Percentiles rank a stretch among this genome's conserved stretches.
These are phyloP conservation scores for Corythucha ciliata DNA, from an alignment of 2,888 invertebrate species.

Conservation along the genomic window DNA sequence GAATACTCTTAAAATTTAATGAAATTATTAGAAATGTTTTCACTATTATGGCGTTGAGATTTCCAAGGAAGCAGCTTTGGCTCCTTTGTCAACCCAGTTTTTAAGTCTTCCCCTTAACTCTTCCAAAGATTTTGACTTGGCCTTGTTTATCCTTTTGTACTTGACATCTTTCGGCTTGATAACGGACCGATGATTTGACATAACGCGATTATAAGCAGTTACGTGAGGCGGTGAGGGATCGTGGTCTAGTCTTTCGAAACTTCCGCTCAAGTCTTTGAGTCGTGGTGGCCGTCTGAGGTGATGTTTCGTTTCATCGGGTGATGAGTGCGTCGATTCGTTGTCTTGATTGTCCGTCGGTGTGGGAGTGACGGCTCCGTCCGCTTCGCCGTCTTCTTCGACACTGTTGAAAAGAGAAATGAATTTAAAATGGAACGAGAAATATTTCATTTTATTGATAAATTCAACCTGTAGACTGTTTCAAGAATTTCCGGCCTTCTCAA, in stretches of 20 bases:
- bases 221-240: constrained; percentile 42
- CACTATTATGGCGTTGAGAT: no score
- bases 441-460: not conserved
- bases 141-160: constrained; percentile 82
- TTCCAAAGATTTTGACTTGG: constrained; percentile 79
- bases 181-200: constrained; percentile 82
- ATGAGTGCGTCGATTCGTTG: constrained; percentile 37
- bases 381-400: constrained; percentile 74
- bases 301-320: constrained; percentile 42
- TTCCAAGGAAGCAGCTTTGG: constrained; percentile 55
- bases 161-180: constrained; percentile 86
- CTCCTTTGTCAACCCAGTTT: constrained; percentile 77
- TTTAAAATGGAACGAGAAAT: no score
- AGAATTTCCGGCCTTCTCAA: constrained; percentile 47
- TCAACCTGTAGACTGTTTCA: constrained; percentile 59
- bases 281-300: constrained; percentile 31
- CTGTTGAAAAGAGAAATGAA: no score
- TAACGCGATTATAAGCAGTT: constrained; percentile 72
- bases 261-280: constrained; percentile 43
- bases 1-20: no score
- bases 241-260: constrained; percentile 42
- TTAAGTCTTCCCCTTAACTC: constrained; percentile 71
- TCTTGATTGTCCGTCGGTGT: constrained; percentile 33
- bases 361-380: constrained; percentile 42
- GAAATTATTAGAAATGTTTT: no score